Base-by-base conservation (phyloP, 1,140 invertebrate genomes). In the Orchesella cincta region DNA sequence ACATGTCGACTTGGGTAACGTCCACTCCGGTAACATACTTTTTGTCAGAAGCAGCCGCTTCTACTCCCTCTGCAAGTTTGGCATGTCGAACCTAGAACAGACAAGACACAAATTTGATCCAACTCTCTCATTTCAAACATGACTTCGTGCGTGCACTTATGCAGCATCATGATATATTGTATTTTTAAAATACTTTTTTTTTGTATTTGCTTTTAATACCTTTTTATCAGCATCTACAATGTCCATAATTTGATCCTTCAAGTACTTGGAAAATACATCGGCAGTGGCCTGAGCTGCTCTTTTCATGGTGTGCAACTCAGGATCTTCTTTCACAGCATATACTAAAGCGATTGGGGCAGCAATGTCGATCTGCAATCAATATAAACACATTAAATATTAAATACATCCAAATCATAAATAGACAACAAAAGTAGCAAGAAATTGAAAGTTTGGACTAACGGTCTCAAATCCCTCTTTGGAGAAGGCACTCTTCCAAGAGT, bases 201-300 rank as follows among this genome's bases (percentile, higher is more conserved):
- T 16, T 1, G 1, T 31, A 67, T 31, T 33, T 73, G 5, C 46
- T n/a, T 36, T 77, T 73, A 79, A 84, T 87, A 95, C 94, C 87
- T 93, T 93, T 85, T 89, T 89, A 84, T 99, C 97, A 8, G 93
- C 92, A 89, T 99, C 98, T 84, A 99, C 97, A 82, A 99, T 96
- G 85, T 98, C 96, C 92, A 99, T 98, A 76, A 99, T 94, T 86
- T 99, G 94, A 86, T 98, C 94, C 86, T 96, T 96, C 8, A 99
- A 88, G 87, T 97, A 98, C 84, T 98, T 98, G 33, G 91, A 94
- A 85, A 97, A 99, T 2, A 99, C 90, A 87, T 99, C 97, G 67
- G 94, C 92, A 33, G 96, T 95, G 5, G 97, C 93, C 82, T 94
- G 86, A 82, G 92, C 95, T 0, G 98, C 96, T 88, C 96, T 97